Conservation (phyloP, 2,888 invertebrate genomes). For the Nipponacmea schrenckii region DNA sequence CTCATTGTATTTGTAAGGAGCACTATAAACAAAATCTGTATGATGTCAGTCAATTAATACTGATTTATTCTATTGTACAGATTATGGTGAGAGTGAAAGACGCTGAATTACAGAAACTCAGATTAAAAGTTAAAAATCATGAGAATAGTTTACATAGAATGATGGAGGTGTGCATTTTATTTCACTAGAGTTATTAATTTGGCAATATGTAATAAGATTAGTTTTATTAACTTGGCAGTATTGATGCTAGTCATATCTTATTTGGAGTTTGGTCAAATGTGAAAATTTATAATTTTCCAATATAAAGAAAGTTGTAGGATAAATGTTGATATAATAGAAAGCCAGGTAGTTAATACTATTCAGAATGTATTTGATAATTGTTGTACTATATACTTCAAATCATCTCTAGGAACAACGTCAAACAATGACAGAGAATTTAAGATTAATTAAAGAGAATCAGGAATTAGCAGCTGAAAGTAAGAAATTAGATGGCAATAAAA, state of each 20-base stretch:
- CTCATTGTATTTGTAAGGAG: no score
- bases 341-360: no score
- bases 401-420: conserved; percentile 52
- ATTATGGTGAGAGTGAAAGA: conserved; percentile 59
- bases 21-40: neutral
- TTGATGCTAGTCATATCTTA: no score
- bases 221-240: no score
- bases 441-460: conserved; percentile 49
- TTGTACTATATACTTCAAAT: no score
- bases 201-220: no score
- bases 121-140: conserved; percentile 53
- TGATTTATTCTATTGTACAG: conserved; percentile 33
- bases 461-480: conserved; percentile 47
- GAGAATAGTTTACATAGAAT: conserved; percentile 55
- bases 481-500: conserved; percentile 35
- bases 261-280: no score
- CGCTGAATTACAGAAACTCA: conserved; percentile 57
- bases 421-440: conserved; percentile 58
- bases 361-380: no score
- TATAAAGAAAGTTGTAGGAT: no score
- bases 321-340: no score
- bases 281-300: no score
- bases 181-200: neutral
- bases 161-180: conserved; percentile 47
- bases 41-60: neutral